Conservation (phyloP, 2,888 invertebrate species). For the Archaeoteleia sp. region DNA sequence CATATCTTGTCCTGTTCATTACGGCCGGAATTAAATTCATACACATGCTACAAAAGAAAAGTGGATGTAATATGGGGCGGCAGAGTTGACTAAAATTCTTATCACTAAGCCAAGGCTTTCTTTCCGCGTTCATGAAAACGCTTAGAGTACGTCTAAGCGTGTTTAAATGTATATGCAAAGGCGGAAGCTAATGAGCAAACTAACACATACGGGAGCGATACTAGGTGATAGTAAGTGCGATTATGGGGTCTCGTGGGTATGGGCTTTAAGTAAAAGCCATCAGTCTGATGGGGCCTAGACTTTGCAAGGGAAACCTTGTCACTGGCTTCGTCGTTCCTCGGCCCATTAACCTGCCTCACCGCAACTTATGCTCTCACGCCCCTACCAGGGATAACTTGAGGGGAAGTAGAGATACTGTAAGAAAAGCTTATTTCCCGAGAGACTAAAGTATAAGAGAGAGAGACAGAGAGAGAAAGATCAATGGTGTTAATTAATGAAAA, state of each 20-base stretch:
- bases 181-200: constrained; percentile 29
- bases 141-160: too few relatives aligned
- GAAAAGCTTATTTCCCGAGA: constrained; percentile 31
- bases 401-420: constrained; percentile 18
- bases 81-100: too few relatives aligned
- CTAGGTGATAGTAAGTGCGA: constrained; percentile 27
- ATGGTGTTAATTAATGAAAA: constrained; percentile 25
- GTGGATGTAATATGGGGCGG: too few relatives aligned
- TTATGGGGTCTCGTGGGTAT: constrained; percentile 33
- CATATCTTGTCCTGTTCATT: too few relatives aligned
- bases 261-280: constrained; percentile 59
- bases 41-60: too few relatives aligned
- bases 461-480: constrained; percentile 8
- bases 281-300: constrained; percentile 56
- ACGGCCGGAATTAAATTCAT: too few relatives aligned
- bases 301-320: constrained; percentile 46
- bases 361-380: constrained; percentile 29
- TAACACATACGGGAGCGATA: constrained; percentile 9
- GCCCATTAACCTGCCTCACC: constrained; percentile 41
- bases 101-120: too few relatives aligned
- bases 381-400: constrained; percentile 10
- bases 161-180: constrained; percentile 29
- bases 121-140: too few relatives aligned
- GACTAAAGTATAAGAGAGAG: constrained; percentile 1
- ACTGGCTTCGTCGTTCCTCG: constrained; percentile 44